A percentile compares a stretch with the other conserved stretches of the same genome.
phyloP scores from a whole-genome alignment of 2,113 vertebrate genomes.

The Carettochelys insculpta region DNA sequence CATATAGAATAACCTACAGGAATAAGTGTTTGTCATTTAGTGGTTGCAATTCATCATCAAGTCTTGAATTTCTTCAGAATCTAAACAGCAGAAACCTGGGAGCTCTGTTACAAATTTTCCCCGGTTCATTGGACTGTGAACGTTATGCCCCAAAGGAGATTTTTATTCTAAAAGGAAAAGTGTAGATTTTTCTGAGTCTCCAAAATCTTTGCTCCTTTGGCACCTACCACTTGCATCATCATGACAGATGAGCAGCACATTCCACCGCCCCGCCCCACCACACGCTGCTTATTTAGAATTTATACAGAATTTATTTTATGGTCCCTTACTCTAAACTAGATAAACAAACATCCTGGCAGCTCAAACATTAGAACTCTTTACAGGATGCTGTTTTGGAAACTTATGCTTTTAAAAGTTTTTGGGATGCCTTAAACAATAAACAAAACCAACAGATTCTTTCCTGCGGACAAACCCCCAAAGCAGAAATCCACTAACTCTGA shows the following conservation, averaged over 20 bases:
- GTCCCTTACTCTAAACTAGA: slow-evolving; percentile 37
- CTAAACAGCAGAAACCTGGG: not conserved
- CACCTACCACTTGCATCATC: not conserved
- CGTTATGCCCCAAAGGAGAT: not conserved
- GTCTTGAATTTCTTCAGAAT: not conserved
- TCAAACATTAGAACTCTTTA: slow-evolving; percentile 49
- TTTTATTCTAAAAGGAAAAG: not conserved
- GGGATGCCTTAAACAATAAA: slow-evolving; percentile 65
- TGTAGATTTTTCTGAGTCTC: not conserved
- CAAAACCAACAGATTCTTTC: slow-evolving; percentile 59
- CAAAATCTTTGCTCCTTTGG: not conserved
- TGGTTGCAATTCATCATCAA: not conserved
- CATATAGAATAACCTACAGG: not conserved
- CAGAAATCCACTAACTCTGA: slow-evolving; percentile 58
- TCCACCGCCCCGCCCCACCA: too few species aligned
- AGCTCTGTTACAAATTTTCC: not conserved
- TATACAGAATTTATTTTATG: slow-evolving; percentile 21
- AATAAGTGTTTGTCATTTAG: not conserved
- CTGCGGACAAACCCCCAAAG: slow-evolving; percentile 76
- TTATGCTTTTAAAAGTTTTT: slow-evolving; percentile 48
- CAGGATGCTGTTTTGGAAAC: slow-evolving; percentile 59
- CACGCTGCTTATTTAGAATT: not conserved
- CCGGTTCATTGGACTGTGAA: not conserved
- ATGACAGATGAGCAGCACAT: not conserved
- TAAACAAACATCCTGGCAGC: slow-evolving; percentile 22